These are phyloP conservation scores for Lucilia sericata DNA, from an alignment of 1,140 invertebrate genomes.

Conservation along the genomic window DNA sequence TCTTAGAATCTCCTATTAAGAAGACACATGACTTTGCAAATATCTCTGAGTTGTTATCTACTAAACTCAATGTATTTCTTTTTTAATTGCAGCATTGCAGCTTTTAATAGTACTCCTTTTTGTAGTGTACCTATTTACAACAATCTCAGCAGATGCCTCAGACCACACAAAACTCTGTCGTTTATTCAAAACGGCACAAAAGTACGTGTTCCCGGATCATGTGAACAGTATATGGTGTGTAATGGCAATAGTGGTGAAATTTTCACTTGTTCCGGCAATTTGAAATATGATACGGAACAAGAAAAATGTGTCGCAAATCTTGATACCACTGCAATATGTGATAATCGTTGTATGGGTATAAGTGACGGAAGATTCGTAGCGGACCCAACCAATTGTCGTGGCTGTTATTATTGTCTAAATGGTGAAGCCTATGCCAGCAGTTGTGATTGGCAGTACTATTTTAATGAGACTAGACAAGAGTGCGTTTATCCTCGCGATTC, in stretches of 20 bases:
- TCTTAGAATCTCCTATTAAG: too few species aligned
- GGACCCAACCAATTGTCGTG: constrained; percentile 57
- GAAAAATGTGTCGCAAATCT: constrained; percentile 49
- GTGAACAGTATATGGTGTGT: constrained; percentile 59
- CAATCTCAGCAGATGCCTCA: not conserved
- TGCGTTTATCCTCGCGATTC: constrained; percentile 53
- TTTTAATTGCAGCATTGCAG: not conserved
- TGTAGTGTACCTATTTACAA: not conserved
- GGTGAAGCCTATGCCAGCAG: constrained; percentile 48
- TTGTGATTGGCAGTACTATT: constrained; percentile 52
- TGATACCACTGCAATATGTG: constrained; percentile 50
- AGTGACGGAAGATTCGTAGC: constrained; percentile 51
- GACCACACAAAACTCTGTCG: constrained; percentile 49
- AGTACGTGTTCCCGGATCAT: constrained; percentile 55
- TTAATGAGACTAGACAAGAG: constrained; percentile 52
- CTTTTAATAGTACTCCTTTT: not conserved
- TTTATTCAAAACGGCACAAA: constrained; percentile 55
- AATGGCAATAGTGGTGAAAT: constrained; percentile 41
- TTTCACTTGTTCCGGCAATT: constrained; percentile 43
- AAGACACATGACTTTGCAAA: too few species aligned
- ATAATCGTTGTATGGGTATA: constrained; percentile 54
- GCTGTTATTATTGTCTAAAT: constrained; percentile 55
- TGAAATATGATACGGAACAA: constrained; percentile 49
- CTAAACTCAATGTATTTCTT: not conserved
- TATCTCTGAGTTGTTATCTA: too few species aligned